Evolutionary conservation across 53 echinoderm and acorn worm species (phyloP), one percentile per base, ranked within the genome.

Genomic region (Apostichopus leukothele): DNA sequence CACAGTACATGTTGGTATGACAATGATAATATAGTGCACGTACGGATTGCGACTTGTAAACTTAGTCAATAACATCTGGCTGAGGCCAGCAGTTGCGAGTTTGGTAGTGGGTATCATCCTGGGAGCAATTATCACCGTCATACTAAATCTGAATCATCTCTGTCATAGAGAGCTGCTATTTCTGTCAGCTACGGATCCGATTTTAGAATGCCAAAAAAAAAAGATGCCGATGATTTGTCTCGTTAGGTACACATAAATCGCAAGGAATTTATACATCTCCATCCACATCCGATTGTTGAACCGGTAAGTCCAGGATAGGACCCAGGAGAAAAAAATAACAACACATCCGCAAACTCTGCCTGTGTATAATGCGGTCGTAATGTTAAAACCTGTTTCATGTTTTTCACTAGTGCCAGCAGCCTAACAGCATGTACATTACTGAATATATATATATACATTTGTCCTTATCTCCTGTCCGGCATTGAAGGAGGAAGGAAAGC

Each of bases 101-200:
- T 71, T 71, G 20, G 81, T 81, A 59, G 52, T 79, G 51, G 50
- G 54, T 54, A 54, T 54, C 55, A 54, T 54, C 81, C 54, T 12
- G 81, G 81, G 81, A 81, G 81, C 81, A 54, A 81, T 81, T 81
- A 81, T 81, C 59, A 54, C 81, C 54, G 81, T 81, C 81, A 81
- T 19, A 54, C 18, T 81, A 55, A 54, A 81, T 81, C 54, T 81
- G 25, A 81, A 59, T 81, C 55, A 19, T 54, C 60, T 9, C 18
- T 55, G 81, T 81, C 50, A 55, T 51, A 81, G 19, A 39, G 39
- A 81, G 54, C 21, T 81, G 60, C 55, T 81, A 54, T 81, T 81
- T 81, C 81, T 10, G 81, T n/a, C 81, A 81, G 81, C 54, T 59
- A 39, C 81, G 22, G 55, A 7, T 54, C 54, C 81, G n/a, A 55